A percentile compares a stretch with the other conserved stretches of the same genome.
Evolutionary conservation across 2,797 vertebrate genomes (phyloP).

Genomic region (Enteromius argenteus): DNA sequence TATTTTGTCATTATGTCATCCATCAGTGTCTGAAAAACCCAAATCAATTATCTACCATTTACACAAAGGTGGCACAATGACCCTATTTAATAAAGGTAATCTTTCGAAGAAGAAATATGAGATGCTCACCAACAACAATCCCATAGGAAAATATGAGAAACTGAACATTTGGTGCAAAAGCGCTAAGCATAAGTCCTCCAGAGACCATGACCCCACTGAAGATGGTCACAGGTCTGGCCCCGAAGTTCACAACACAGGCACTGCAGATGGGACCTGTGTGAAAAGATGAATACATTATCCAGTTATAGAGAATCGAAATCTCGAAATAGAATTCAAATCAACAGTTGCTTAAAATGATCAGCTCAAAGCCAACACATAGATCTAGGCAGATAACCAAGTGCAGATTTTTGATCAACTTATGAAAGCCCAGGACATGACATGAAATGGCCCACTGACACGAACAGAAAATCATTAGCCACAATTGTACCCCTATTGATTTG

Average conservation of each 20-base stretch:
- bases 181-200: slow-evolving; percentile 87
- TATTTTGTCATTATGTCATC: not conserved
- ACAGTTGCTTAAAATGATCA: not conserved
- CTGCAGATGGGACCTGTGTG: slow-evolving; percentile 86
- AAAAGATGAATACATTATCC: not conserved
- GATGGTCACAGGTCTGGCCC: slow-evolving; percentile 85
- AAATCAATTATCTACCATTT: not conserved
- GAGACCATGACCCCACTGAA: slow-evolving; percentile 89
- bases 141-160: slow-evolving; percentile 89
- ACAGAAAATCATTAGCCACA: slow-evolving; percentile 23
- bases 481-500: slow-evolving; percentile 28
- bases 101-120: not conserved
- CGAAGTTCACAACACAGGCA: slow-evolving; percentile 85
- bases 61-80: not conserved
- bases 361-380: not conserved
- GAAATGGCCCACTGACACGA: not conserved
- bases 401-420: not conserved
- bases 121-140: slow-evolving; percentile 84
- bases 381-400: not conserved
- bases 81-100: not conserved
- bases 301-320: not conserved
- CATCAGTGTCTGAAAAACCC: not conserved
- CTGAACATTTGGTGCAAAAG: slow-evolving; percentile 86
- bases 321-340: not conserved
- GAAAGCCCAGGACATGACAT: slow-evolving; percentile 16